These are phyloP conservation scores for Cerastis leucographa DNA, from an alignment of 2,888 invertebrate species.

Conservation along the genomic window DNA sequence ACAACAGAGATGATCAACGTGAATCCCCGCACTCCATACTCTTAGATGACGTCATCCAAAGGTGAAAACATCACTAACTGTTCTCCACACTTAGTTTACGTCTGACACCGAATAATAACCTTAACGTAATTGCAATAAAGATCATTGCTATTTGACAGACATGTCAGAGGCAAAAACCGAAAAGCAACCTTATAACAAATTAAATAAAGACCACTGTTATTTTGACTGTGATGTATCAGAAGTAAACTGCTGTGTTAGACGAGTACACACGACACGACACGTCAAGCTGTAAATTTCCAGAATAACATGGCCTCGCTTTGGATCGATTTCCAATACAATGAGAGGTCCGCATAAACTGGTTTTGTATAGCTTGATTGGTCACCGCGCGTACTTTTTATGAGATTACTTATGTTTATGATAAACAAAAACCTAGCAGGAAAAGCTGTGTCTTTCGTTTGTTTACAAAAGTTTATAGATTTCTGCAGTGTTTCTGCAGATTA, in stretches of 20 bases:
- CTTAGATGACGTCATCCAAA: conserved; percentile 82
- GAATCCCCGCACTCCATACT: conserved; percentile 96
- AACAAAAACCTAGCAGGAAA: conserved; percentile 9
- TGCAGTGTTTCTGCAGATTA: not conserved
- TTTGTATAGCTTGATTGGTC: no score
- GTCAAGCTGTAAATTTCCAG: no score
- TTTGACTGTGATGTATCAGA: not conserved
- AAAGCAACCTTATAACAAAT: not conserved
- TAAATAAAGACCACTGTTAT: not conserved
- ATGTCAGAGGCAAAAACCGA: not conserved
- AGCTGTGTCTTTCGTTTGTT: not conserved
- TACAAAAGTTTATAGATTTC: not conserved
- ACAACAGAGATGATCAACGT: conserved; percentile 98
- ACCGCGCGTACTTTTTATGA: conserved; percentile 7
- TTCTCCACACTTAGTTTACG: not conserved
- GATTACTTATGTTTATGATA: conserved; percentile 24
- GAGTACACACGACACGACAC: not conserved
- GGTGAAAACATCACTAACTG: conserved; percentile 23
- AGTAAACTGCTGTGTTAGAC: not conserved
- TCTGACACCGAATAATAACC: not conserved
- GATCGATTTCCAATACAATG: no score
- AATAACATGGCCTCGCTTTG: no score
- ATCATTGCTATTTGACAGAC: not conserved
- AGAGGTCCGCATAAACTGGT: no score
- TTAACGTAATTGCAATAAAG: not conserved